Base-by-base conservation (phyloP, 2,797 vertebrate genomes). In the Megaceryle alcyon region DNA sequence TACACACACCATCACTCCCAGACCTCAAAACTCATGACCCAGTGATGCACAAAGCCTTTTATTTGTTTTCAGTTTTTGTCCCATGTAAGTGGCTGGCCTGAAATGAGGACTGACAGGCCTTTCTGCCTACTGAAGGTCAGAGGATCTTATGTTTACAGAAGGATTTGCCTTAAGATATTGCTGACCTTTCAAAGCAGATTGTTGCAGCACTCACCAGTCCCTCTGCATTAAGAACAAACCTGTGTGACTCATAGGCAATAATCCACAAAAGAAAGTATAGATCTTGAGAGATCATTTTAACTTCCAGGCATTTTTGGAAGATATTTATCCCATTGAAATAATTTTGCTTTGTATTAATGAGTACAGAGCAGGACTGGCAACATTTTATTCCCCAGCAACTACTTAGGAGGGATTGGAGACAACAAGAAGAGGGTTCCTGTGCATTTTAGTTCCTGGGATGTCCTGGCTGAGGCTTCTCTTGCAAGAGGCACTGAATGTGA, bases 111-210 rank as follows among this genome's bases (percentile, higher is more conserved):
- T 98, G 98, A 98, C 96, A 97, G 86, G 72, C 84, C 72, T 96
- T 95, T 51, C 46, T 88, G 60, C 88, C 87, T 86, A 56, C 88
- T 84, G 91, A 97, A 97, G 94, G 83, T 84, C 86, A 96, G 94
- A 82, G 96, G 88, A 95, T 98, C 95, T 96, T 96, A 95, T 97
- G 94, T 98, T 97, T 97, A 90, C 90, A 92, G 97, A 96, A 94
- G 87, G 92, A 97, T 96, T 97, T 33, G 96, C 98, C 98, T 86
- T 93, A 97, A 97, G 98, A 97, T 95, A 95, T 73, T 94, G 90
- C 77, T 95, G 98, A 98, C 98, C 98, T 98, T 98, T 98, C 88
- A 78, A 95, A 90, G 88, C 51, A 77, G 90, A 83, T 91, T 56
- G 66, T 73, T 93, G 59, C 79, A 28, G 13, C 86, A 65, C 93